phyloP scores from a whole-genome alignment of 2,888 invertebrate genomes.

The Ochropleura leucogaster region DNA sequence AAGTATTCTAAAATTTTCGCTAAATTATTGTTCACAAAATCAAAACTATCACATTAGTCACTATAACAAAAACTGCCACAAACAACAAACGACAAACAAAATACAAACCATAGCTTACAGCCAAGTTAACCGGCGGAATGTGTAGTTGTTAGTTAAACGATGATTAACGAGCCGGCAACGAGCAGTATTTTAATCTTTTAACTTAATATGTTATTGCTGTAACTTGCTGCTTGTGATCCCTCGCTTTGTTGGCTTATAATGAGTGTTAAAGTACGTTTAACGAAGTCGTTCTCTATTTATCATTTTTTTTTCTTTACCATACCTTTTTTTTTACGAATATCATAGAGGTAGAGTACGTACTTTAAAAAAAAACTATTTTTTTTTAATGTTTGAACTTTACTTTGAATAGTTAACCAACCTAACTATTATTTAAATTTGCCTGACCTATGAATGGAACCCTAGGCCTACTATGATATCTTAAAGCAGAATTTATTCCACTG shows the following conservation, averaged over 20 bases:
- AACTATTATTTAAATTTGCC: no score
- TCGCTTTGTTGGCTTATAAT: constrained; percentile 5
- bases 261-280: background rate
- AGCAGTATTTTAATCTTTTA: constrained; percentile 61
- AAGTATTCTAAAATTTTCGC: background rate
- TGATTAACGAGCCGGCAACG: constrained; percentile 53
- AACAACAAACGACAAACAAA: constrained; percentile 21
- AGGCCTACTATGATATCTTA: no score
- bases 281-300: no score
- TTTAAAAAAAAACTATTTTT: no score
- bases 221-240: constrained; percentile 20
- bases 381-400: no score
- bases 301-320: no score
- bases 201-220: constrained; percentile 54
- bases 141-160: constrained; percentile 40
- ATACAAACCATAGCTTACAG: constrained; percentile 23
- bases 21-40: background rate
- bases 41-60: background rate
- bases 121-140: constrained; percentile 42
- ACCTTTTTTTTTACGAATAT: no score
- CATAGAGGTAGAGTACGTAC: no score
- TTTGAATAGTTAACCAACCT: no score
- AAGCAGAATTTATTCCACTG: no score
- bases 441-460: no score
- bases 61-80: constrained; percentile 5